Evolutionary conservation across 2,113 vertebrate genomes (phyloP).

Genomic region (Aix galericulata): DNA sequence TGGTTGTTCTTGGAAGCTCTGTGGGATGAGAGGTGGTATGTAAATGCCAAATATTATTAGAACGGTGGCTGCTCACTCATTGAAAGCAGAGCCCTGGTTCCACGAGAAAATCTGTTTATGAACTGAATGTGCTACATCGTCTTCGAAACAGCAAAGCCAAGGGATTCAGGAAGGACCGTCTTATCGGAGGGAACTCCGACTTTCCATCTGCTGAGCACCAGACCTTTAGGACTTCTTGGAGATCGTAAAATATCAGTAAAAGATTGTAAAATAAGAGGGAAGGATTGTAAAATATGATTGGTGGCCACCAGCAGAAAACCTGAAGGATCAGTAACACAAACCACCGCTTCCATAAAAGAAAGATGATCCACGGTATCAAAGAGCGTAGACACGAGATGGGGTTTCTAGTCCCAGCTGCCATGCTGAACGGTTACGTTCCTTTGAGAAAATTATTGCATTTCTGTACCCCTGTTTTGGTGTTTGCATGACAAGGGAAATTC

Average conservation of each 20-base stretch:
- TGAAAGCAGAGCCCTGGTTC: neutral
- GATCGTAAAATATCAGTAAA: neutral
- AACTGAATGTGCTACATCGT: neutral
- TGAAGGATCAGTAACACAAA: neutral
- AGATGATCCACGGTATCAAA: conserved; percentile 11
- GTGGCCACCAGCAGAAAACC: conserved; percentile 18
- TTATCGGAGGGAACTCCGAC: neutral
- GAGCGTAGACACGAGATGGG: neutral
- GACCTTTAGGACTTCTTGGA: neutral
- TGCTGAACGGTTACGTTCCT: neutral
- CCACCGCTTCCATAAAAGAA: neutral
- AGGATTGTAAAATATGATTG: conserved; percentile 28
- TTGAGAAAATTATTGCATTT: neutral
- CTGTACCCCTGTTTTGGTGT: neutral
- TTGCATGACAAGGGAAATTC: neutral
- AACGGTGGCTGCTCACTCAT: neutral
- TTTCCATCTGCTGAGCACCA: neutral
- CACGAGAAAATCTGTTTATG: neutral
- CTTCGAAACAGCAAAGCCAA: neutral
- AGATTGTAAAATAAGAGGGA: neutral
- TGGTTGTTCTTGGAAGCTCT: conserved; percentile 8
- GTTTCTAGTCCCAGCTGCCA: conserved; percentile 5
- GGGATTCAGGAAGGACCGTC: neutral
- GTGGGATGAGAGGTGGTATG: neutral
- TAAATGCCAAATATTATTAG: neutral